Base-by-base conservation (phyloP, 2,797 vertebrate species). In the Xenentodon cancila region DNA sequence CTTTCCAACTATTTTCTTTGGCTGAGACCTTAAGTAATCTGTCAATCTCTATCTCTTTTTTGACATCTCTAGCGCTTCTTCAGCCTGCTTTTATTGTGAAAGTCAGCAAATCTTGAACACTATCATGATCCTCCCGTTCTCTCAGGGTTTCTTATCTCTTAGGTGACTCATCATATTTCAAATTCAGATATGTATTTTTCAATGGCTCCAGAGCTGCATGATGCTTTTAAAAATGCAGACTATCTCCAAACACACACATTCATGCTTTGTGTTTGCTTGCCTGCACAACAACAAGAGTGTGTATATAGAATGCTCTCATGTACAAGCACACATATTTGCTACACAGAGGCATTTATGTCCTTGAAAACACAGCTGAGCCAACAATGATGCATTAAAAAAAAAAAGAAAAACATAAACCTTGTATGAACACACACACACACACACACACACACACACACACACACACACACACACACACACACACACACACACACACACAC, bases 311-410 rank as follows among this genome's bases (percentile, higher is more conserved):
- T 9, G 44, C 59, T 61, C 45, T 49, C 62, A 64, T 64, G 68
- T 72, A 75, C 62, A 64, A 18, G 22, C 11, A 13, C 45, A 20
- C 45, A 20, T 56, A 80, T 67, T 59, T 76, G 59, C 76, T 59
- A 71, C 70, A 49, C 46, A 42, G 44, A 79, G 55, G 74, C 72
- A 71, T 64, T 65, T 30, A 19, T 64, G 67, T 71, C 62, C 68
- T 65, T 13, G 7, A 73, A 61, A 82, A 64, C 81, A 83, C 82
- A 87, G 82, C 84, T 86, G 84, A 86, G 89, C 85, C 84, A 90
- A 91, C 66, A 84, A 52, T 64, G 64, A 53, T 7, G 45, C 3
- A n/a, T 18, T 18, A 18, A 45, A 20, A 20, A 20, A 47, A 64
- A 63, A 68, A 69, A 77, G 32, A 52, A 34, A 12, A 16, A 43